Evolutionary conservation across 2,888 invertebrate genomes (phyloP).

Genomic region (Drosophila heteroneura): DNA sequence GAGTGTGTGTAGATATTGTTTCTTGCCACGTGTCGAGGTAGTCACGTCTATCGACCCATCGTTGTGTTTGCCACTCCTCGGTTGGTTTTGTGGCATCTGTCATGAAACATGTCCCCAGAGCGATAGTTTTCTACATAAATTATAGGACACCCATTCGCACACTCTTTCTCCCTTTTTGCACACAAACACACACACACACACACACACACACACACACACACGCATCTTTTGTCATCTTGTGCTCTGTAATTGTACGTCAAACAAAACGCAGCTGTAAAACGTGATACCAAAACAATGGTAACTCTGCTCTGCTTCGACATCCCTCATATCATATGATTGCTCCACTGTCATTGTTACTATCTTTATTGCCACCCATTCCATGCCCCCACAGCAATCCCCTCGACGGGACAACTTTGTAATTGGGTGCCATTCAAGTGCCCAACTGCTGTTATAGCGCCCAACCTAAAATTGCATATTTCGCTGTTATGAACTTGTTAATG

Average conservation of each 20-base stretch:
- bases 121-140: constrained; percentile 24
- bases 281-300: constrained; percentile 45
- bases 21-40: not conserved
- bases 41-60: constrained; percentile 7
- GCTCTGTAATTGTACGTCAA: constrained; percentile 15
- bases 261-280: constrained; percentile 37
- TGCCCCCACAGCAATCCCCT: no score
- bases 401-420: constrained; percentile 50
- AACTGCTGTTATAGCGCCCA: constrained; percentile 48
- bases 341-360: constrained; percentile 18
- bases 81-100: constrained; percentile 9
- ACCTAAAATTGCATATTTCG: constrained; percentile 69
- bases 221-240: constrained; percentile 10
- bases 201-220: not conserved
- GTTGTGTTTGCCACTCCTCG: not conserved
- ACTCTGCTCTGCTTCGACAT: constrained; percentile 21
- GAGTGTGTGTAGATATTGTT: not conserved
- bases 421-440: constrained; percentile 70
- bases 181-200: not conserved
- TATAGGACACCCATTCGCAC: not conserved
- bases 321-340: constrained; percentile 33
- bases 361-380: constrained; percentile 1
- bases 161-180: not conserved
- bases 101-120: constrained; percentile 19
- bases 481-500: constrained; percentile 72